Base-by-base conservation (phyloP, 2,113 vertebrate genomes). In the Hippocampus zosterae region DNA sequence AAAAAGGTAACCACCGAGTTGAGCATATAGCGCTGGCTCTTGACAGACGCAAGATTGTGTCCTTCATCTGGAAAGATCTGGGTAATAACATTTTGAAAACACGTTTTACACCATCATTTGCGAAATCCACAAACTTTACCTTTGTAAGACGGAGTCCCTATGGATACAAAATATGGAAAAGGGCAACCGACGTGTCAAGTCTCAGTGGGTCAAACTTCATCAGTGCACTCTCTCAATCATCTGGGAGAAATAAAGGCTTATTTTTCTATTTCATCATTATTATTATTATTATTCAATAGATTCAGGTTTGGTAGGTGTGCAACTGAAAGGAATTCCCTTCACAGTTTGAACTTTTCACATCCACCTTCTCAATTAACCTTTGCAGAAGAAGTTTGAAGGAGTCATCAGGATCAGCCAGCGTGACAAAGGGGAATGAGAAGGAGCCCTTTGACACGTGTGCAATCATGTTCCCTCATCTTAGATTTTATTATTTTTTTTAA, bases 1-100 rank as follows among this genome's bases (percentile, higher is more conserved):
- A 91, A 92, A 82, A 93, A 93, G 72, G 68, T 81, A 69, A 90
- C 77, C 65, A 91, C 61, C 0, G 90, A 86, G 46, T 37, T 86
- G 0, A 90, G 74, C 82, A 90, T 64, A 84, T 88, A 92, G 65
- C 76, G 78, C 27, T 67, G 85, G 73, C 84, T 90, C 60, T 8
- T 77, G 41, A n/a, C 9, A 0, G 81, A 75, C 11, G 42, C 55
- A 2, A 92, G 74, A 15, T 73, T 19, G 84, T 93, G 91, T 41
- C 88, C 91, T 77, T 92, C 91, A 44, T 93, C 92, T 0, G 92
- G 92, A 68, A 91, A 93, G 37, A 93, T 92, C 92, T 93, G 71
- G 5, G 60, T 21, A 62, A 19, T 15, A 46, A 21, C 60, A 72
- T 25, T 73, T 2, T 57, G 8, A 61, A 57, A 46, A 65, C 13